These are phyloP conservation scores for Morpho helenor DNA, from an alignment of 2,888 invertebrate genomes.

Conservation along the genomic window DNA sequence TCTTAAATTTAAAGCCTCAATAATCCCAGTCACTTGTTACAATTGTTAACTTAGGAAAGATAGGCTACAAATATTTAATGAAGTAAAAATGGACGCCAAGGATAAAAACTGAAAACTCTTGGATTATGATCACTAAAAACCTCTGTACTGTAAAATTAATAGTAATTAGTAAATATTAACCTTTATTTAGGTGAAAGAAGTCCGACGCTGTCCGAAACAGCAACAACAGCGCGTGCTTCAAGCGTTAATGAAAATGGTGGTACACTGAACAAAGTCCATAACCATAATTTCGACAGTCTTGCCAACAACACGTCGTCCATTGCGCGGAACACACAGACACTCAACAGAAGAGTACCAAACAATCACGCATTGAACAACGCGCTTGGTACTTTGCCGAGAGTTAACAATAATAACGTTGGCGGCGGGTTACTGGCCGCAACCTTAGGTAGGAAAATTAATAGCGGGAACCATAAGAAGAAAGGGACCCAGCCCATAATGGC, in stretches of 20 bases:
- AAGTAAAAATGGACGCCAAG: no score
- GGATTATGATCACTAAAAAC: no score
- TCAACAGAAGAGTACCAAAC: constrained; percentile 57
- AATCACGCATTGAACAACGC: constrained; percentile 67
- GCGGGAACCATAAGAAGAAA: constrained; percentile 73
- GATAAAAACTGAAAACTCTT: no score
- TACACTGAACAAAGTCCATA: constrained; percentile 62
- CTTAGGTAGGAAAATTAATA: constrained; percentile 73
- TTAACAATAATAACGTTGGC: constrained; percentile 57
- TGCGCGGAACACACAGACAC: constrained; percentile 63
- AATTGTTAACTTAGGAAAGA: no score
- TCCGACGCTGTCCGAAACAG: constrained; percentile 90
- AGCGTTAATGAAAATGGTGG: constrained; percentile 78
- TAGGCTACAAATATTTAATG: no score
- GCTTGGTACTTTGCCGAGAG: constrained; percentile 65
- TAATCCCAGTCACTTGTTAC: no score
- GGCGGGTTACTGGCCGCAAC: constrained; percentile 60
- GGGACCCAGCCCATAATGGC: constrained; percentile 73
- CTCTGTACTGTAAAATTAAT: no score
- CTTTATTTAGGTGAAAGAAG: constrained; percentile 82
- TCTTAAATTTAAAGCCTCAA: no score
- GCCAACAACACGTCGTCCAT: constrained; percentile 48
- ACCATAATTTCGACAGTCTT: constrained; percentile 49
- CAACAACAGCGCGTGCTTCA: constrained; percentile 89
- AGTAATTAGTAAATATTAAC: no score